A percentile compares a stretch with the other conserved stretches of the same genome.
These are phyloP conservation scores for Drosophila formosana DNA, from an alignment of 2,888 invertebrate genomes.

Conservation along the genomic window DNA sequence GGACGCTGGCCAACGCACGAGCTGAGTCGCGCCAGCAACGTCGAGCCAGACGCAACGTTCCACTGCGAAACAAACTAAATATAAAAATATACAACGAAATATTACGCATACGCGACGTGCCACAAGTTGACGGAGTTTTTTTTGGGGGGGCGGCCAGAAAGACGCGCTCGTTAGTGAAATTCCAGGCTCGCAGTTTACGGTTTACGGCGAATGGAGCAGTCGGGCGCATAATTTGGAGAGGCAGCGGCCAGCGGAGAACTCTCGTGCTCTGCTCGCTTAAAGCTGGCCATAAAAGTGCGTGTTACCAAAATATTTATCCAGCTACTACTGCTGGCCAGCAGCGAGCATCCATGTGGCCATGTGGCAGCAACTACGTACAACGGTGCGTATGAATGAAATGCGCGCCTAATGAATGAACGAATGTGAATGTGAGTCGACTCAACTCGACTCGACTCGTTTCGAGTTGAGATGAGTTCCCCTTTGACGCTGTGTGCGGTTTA, in stretches of 20 bases:
- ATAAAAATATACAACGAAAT: slow-evolving; percentile 15
- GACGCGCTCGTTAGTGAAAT: slow-evolving; percentile 65
- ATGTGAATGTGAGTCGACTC: slow-evolving; percentile 58
- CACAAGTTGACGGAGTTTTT: slow-evolving; percentile 36
- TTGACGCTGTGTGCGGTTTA: neutral
- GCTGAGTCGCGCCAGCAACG: slow-evolving; percentile 76
- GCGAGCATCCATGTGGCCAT: slow-evolving; percentile 36
- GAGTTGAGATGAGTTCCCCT: neutral
- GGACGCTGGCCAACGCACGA: slow-evolving; percentile 42
- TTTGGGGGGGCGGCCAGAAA: neutral
- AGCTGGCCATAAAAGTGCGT: slow-evolving; percentile 71
- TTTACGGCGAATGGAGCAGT: slow-evolving; percentile 40
- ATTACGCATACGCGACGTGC: slow-evolving; percentile 64
- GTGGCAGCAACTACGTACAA: slow-evolving; percentile 60
- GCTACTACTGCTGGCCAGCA: slow-evolving; percentile 3
- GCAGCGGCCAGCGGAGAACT: slow-evolving; percentile 9
- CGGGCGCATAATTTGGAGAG: slow-evolving; percentile 55
- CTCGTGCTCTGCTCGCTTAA: slow-evolving; percentile 11
- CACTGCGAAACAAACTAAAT: neutral
- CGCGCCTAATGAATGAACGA: slow-evolving; percentile 65
- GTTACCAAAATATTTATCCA: slow-evolving; percentile 54
- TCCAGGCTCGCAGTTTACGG: slow-evolving; percentile 21
- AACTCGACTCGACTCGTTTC: slow-evolving; percentile 32
- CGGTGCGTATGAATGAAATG: slow-evolving; percentile 72
- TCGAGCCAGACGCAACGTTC: slow-evolving; percentile 59